phyloP scores from a whole-genome alignment of 2,113 vertebrate genomes.

The Rousettus leschenaultii region DNA sequence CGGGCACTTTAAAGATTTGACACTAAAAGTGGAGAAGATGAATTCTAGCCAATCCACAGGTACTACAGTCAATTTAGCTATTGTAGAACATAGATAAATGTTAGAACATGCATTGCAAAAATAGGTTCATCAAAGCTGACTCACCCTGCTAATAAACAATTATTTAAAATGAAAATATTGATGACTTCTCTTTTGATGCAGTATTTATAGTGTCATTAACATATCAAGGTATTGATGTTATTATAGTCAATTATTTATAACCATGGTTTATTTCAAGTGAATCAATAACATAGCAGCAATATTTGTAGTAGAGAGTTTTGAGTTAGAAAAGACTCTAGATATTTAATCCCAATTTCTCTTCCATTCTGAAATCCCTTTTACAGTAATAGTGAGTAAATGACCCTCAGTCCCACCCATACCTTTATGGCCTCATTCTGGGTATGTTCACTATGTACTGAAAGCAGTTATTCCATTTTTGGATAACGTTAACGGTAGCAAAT shows the following conservation, averaged over 20 bases:
- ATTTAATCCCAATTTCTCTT: background rate
- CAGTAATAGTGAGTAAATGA: background rate
- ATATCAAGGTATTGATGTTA: background rate
- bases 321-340: background rate
- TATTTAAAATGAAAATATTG: background rate
- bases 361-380: background rate
- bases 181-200: background rate
- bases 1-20: background rate
- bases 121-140: background rate
- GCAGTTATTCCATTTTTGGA: background rate
- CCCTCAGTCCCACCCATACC: background rate
- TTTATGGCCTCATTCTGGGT: background rate
- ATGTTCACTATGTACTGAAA: background rate
- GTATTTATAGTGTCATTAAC: background rate
- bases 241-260: background rate
- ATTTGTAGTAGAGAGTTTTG: background rate
- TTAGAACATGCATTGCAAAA: background rate
- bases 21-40: background rate
- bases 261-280: background rate
- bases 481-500: background rate
- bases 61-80: background rate
- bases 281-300: background rate
- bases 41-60: background rate
- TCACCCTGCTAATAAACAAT: background rate
- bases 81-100: background rate